Evolutionary conservation across 2,888 invertebrate genomes (phyloP), one percentile per base, ranked within the genome.

Genomic region (Bombylius major): DNA sequence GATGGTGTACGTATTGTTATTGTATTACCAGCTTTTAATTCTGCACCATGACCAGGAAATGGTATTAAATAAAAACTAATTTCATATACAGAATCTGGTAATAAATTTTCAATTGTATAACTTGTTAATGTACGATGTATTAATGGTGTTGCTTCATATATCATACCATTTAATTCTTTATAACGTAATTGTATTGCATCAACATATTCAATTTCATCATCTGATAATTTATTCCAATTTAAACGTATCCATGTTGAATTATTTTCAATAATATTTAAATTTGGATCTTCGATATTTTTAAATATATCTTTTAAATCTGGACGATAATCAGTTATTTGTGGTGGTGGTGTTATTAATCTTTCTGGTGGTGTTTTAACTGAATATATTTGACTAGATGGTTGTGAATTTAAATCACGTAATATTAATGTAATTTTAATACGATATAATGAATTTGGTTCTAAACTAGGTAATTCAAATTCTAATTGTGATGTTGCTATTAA

Each of bases 181-280:
- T 87, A 93, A 63, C 90, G 82, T 62, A 94, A 75, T 73, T 92
- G 92, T 48, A 93, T 84, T 2, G 91, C 93, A 66, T 94, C 93
- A 56, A 93, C 88, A 65, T 86, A 88, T 64, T 85, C 84, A 61
- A 89, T 71, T 68, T 93, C 92, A 48, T 86, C 82, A 57, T 87
- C 86, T 1, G 81, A 79, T 65, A 93, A 86, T 65, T 86, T 87
- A 63, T 88, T 81, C 93, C 93, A 94, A 51, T 79, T 82, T 3
- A 93, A 77, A 53, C 82, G 84, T 2, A 88, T 82, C 73, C 86
- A 85, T 0, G 87, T 88, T 32, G 89, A 82, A 65, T 90, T 90
- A 0, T 86, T 83, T 59, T 88, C 86, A 4, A 82, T 79, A 0
- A 88, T 80, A 44, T 80, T 79, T 33, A 93, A 71, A 56, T 84